Conservation (phyloP, 2,797 vertebrate species). For the Siniperca obscura region DNA sequence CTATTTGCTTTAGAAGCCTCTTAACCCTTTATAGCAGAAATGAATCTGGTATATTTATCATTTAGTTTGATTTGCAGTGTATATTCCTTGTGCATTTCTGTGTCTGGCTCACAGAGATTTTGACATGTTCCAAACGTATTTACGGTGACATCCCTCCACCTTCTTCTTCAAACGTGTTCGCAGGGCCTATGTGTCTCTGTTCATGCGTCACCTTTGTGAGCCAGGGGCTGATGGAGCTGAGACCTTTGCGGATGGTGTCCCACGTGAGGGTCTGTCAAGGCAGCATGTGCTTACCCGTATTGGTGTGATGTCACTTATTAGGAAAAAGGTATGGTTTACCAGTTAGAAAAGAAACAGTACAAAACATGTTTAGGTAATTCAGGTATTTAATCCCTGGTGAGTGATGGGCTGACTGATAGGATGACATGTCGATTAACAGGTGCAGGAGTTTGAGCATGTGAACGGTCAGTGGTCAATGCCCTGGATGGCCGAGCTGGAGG, state of each 20-base stretch:
- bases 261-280: constrained; percentile 95
- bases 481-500: constrained; percentile 93
- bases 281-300: constrained; percentile 98
- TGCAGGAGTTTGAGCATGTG: constrained; percentile 98
- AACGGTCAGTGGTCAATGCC: constrained; percentile 99
- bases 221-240: constrained; percentile 98
- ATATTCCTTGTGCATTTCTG: not conserved
- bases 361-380: not conserved
- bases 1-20: not conserved
- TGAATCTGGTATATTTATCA: not conserved
- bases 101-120: not conserved
- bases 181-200: constrained; percentile 97
- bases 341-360: not conserved
- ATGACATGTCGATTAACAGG: constrained; percentile 77
- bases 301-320: constrained; percentile 98
- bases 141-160: not conserved
- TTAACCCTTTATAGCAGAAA: not conserved
- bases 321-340: constrained; percentile 90
- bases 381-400: not conserved
- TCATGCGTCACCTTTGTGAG: constrained; percentile 98
- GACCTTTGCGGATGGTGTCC: constrained; percentile 97
- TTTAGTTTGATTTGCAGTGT: not conserved
- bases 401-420: not conserved
- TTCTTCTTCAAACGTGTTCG: not conserved
- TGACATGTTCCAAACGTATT: constrained; percentile 1